Evolutionary conservation across 92 coral and sea anemone species (phyloP).

Genomic region (Parazoanthus swiftii): DNA sequence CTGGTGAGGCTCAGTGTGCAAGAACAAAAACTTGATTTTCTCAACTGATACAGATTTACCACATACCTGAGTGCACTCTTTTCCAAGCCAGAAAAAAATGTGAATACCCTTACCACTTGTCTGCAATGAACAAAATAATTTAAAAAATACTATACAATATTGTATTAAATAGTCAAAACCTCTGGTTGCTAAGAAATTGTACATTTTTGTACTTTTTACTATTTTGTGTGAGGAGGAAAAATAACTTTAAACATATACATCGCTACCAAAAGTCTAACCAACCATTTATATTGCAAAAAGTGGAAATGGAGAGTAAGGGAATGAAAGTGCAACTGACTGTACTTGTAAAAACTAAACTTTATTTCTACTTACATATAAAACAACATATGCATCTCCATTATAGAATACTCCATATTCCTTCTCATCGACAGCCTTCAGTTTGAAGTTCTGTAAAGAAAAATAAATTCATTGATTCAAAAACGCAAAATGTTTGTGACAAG

Average conservation of each 20-base stretch:
- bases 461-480: too few relatives aligned
- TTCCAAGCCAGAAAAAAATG: constrained; percentile 7
- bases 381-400: constrained; percentile 13
- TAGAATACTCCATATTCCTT: neutral
- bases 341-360: neutral
- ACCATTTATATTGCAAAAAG: too few relatives aligned
- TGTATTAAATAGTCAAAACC: neutral
- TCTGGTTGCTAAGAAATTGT: too few relatives aligned
- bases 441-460: neutral
- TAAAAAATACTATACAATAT: neutral
- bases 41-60: neutral
- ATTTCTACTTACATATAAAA: neutral
- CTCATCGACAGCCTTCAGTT: neutral
- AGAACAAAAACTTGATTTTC: neutral
- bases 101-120: neutral
- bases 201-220: too few relatives aligned
- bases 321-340: too few relatives aligned
- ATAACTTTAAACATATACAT: too few relatives aligned
- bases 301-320: too few relatives aligned
- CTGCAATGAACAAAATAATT: neutral
- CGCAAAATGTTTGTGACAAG: neutral
- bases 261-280: too few relatives aligned
- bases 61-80: constrained; percentile 9
- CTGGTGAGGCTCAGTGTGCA: neutral
- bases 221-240: too few relatives aligned